Conservation (phyloP, 2,113 vertebrate genomes). For the Arvicanthis niloticus region DNA sequence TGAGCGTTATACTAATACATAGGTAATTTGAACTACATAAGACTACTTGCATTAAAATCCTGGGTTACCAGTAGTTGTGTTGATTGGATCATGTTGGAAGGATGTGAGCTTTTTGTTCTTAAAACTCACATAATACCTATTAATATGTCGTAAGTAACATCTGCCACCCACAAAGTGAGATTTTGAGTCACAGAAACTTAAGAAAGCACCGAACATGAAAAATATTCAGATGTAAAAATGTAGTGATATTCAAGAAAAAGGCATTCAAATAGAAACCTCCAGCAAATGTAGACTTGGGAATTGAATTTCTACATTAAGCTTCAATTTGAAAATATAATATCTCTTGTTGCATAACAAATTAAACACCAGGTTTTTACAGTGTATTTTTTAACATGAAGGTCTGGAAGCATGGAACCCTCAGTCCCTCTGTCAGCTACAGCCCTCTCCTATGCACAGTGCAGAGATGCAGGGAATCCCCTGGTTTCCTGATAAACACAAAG, state of each 20-base stretch:
- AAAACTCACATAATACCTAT: constrained; percentile 18
- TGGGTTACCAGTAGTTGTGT: neutral
- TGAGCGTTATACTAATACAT: neutral
- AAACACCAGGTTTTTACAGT: neutral
- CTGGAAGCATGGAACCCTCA: neutral
- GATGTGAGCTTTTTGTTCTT: constrained; percentile 33
- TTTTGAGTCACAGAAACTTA: constrained; percentile 58
- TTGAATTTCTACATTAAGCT: constrained; percentile 31
- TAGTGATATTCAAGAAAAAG: constrained; percentile 43
- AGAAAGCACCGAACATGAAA: constrained; percentile 15
- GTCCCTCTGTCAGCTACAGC: neutral
- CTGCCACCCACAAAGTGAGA: constrained; percentile 53
- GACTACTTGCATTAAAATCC: constrained; percentile 15
- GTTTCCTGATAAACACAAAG: neutral
- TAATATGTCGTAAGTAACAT: constrained; percentile 6
- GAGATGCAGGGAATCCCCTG: neutral
- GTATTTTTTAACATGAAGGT: neutral
- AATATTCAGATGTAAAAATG: neutral
- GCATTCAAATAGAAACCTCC: neutral
- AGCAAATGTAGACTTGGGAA: neutral
- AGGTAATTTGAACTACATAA: neutral
- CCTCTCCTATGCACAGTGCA: neutral
- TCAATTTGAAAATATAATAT: constrained; percentile 30
- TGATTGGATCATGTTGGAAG: neutral
- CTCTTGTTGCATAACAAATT: neutral